These are phyloP conservation scores for Cephus cinctus DNA, from an alignment of 1,140 invertebrate genomes.

Conservation along the genomic window DNA sequence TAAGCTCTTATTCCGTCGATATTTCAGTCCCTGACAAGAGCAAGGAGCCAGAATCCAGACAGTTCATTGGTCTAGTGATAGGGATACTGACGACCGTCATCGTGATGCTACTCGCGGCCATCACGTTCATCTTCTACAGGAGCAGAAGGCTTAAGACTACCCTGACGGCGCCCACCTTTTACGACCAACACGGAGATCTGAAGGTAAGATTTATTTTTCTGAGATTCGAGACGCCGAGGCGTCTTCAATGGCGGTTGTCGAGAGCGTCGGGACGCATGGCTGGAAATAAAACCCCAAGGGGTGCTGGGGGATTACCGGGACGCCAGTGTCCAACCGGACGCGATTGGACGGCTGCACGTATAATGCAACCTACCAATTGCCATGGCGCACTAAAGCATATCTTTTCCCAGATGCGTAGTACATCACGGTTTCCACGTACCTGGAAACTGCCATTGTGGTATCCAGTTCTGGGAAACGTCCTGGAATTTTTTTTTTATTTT, in stretches of 20 bases:
- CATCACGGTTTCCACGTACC: not conserved
- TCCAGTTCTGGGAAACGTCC: not conserved
- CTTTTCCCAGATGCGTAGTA: too few species aligned
- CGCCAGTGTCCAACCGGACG: too few species aligned
- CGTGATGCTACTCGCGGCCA: slow-evolving; percentile 66
- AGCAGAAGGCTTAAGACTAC: slow-evolving; percentile 64
- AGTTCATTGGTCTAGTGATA: slow-evolving; percentile 73
- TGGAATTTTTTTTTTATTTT: not conserved
- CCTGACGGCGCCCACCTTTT: slow-evolving; percentile 41
- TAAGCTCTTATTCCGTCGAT: too few species aligned
- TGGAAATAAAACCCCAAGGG: too few species aligned
- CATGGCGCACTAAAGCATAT: too few species aligned
- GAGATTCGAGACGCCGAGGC: too few species aligned
- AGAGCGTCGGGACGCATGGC: too few species aligned
- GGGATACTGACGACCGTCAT: slow-evolving; percentile 75
- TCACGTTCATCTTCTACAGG: slow-evolving; percentile 70
- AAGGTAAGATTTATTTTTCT: too few species aligned
- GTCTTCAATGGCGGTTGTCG: too few species aligned
- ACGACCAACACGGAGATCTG: slow-evolving; percentile 41
- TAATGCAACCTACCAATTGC: too few species aligned
- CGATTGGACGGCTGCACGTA: too few species aligned
- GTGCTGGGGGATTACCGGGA: too few species aligned
- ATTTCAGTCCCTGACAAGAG: slow-evolving; percentile 48
- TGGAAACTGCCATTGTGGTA: not conserved
- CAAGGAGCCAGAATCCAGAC: slow-evolving; percentile 58